A percentile compares a stretch with the other conserved stretches of the same genome.
Evolutionary conservation across 2,113 vertebrate species (phyloP).

Genomic region (Protobothrops flavoviridis): DNA sequence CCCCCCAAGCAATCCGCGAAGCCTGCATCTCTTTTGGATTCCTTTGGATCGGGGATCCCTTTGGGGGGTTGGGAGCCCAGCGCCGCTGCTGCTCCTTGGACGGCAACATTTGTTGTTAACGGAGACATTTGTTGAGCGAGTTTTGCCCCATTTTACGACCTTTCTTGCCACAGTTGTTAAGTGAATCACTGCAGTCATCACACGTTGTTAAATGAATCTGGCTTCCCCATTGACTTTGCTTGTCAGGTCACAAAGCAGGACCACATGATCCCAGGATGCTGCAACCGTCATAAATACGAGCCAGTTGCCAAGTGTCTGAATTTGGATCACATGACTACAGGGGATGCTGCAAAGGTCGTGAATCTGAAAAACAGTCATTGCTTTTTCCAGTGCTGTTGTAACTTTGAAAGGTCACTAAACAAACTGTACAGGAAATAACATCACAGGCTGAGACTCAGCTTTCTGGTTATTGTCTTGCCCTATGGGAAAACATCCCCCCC

Average conservation of each 20-base stretch:
- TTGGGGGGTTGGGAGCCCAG: no score
- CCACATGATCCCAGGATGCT: background rate
- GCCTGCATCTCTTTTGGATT: background rate
- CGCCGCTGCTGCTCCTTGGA: no score
- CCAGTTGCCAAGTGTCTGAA: background rate
- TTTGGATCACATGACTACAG: accelerated
- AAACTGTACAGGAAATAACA: background rate
- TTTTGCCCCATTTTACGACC: background rate
- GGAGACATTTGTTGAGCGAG: background rate
- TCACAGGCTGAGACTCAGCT: accelerated
- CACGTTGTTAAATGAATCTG: background rate
- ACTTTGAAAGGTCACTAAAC: background rate
- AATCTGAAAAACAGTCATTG: background rate
- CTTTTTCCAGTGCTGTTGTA: background rate
- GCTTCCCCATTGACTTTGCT: background rate
- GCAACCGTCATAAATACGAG: background rate
- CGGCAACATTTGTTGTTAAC: background rate
- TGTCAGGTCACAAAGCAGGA: background rate
- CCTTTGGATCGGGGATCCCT: no score
- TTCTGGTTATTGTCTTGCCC: background rate
- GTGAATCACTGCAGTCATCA: background rate
- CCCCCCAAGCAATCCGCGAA: background rate
- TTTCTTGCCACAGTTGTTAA: background rate
- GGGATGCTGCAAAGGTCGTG: no score
- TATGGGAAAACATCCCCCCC: background rate